These are phyloP conservation scores for Ranitomeya variabilis DNA, from an alignment of 2,113 vertebrate genomes.

Conservation along the genomic window DNA sequence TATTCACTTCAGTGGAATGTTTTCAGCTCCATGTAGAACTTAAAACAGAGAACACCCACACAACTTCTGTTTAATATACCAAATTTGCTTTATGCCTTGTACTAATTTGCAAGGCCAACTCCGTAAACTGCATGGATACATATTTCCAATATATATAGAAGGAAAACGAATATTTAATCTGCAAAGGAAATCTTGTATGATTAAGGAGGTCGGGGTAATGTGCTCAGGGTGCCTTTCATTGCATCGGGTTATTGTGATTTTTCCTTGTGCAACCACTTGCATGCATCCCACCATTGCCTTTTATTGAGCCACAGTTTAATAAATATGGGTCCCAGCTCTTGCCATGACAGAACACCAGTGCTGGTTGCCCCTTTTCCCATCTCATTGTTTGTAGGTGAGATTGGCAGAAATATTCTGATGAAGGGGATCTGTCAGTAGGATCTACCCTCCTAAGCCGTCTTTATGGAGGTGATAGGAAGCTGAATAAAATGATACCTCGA, in stretches of 20 bases:
- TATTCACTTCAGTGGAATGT: conserved; percentile 30
- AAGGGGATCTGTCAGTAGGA: no score
- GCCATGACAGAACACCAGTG: not conserved
- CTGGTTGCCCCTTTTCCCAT: not conserved
- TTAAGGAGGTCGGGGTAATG: not conserved
- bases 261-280: no score
- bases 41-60: conserved; percentile 41
- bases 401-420: not conserved
- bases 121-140: not conserved
- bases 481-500: no score
- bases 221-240: not conserved
- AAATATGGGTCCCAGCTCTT: no score
- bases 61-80: conserved; percentile 41
- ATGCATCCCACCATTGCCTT: no score
- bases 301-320: no score
- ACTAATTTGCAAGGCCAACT: not conserved
- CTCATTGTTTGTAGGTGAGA: not conserved
- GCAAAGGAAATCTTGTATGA: not conserved
- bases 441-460: no score
- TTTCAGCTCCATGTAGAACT: conserved; percentile 13
- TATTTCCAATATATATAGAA: not conserved
- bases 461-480: no score
- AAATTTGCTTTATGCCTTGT: conserved; percentile 30
- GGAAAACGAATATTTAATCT: not conserved
- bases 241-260: no score